Conservation (phyloP, 2,888 invertebrate genomes). For the Phania funesta region DNA sequence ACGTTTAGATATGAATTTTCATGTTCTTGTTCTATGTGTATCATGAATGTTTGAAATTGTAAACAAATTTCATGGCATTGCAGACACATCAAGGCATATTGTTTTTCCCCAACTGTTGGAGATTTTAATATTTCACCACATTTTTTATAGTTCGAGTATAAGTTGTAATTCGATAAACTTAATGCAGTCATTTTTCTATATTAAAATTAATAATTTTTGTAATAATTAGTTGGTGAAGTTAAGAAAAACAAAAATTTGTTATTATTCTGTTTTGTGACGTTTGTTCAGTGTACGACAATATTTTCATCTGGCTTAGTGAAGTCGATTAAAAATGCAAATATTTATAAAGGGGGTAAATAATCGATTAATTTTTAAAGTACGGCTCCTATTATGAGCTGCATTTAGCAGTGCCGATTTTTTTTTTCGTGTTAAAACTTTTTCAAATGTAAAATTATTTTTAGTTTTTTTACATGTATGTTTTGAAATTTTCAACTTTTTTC, state of each 20-base stretch:
- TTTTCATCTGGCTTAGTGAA: slow-evolving; percentile 24
- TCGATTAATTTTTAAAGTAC: no score
- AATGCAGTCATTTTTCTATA: slow-evolving; percentile 39
- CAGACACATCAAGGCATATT: slow-evolving; percentile 57
- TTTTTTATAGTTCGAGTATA: slow-evolving; percentile 58
- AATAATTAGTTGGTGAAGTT: background rate
- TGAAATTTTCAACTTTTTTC: no score
- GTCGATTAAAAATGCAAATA: background rate
- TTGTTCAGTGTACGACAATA: slow-evolving; percentile 33
- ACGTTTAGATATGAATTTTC: slow-evolving; percentile 39
- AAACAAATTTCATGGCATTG: slow-evolving; percentile 63
- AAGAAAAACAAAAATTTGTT: slow-evolving; percentile 46
- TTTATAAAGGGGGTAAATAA: no score
- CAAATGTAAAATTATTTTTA: no score
- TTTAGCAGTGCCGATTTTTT: no score
- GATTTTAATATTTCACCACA: slow-evolving; percentile 65
- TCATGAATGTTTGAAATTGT: slow-evolving; percentile 61
- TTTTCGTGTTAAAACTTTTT: no score
- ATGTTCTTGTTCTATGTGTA: slow-evolving; percentile 62
- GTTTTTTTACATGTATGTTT: no score
- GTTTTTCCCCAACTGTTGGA: slow-evolving; percentile 54
- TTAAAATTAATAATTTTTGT: slow-evolving; percentile 25
- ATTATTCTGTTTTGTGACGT: slow-evolving; percentile 8
- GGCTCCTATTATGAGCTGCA: no score
- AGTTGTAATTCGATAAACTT: slow-evolving; percentile 46